Evolutionary conservation across 2,113 vertebrate genomes (phyloP).

Genomic region (Diadophis punctatus): DNA sequence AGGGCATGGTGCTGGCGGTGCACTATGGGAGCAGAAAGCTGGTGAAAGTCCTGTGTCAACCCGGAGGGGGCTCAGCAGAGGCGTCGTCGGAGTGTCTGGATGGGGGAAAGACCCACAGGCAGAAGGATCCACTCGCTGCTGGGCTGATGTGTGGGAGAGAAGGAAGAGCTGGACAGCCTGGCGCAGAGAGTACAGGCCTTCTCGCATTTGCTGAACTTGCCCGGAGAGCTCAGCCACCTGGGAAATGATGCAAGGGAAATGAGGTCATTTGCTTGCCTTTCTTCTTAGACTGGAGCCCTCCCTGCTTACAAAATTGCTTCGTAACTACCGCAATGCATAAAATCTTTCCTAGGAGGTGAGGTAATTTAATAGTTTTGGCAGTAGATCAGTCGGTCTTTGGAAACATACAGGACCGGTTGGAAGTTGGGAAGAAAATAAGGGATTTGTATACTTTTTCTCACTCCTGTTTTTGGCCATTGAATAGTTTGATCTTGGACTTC

Average conservation of each 20-base stretch:
- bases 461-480: neutral
- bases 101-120: neutral
- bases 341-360: neutral
- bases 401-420: too few species aligned
- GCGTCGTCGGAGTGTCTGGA: neutral
- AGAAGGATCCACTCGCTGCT: neutral
- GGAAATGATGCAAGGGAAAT: neutral
- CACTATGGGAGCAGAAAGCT: constrained; percentile 52
- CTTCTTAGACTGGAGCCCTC: neutral
- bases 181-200: constrained; percentile 64
- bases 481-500: neutral
- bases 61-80: constrained; percentile 60
- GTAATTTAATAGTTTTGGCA: neutral
- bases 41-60: constrained; percentile 57
- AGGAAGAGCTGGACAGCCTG: constrained; percentile 65
- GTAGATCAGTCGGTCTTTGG: neutral
- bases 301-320: neutral
- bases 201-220: constrained; percentile 68
- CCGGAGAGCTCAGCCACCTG: constrained; percentile 66
- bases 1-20: constrained; percentile 36
- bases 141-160: constrained; percentile 34
- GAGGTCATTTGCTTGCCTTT: neutral
- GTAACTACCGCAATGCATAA: neutral
- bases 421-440: neutral
- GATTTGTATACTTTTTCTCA: neutral